phyloP scores from a whole-genome alignment of 2,888 invertebrate species.

The Amblyjoppa fuscipennis region DNA sequence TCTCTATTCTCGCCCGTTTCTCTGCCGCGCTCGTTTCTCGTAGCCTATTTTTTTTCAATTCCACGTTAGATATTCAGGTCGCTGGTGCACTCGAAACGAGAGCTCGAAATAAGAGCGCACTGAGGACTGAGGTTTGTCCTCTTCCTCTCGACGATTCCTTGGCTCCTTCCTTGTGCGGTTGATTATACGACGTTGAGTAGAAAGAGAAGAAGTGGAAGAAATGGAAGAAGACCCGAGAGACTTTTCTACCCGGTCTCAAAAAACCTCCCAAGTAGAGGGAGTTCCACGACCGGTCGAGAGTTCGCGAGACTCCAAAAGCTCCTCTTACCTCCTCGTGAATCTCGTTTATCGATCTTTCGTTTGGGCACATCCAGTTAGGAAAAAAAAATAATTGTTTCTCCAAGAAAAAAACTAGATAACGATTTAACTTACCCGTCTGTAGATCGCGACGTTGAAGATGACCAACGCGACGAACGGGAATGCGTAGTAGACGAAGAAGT shows the following conservation, averaged over 20 bases:
- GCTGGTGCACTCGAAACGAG: conserved; percentile 56
- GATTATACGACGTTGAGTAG: conserved; percentile 52
- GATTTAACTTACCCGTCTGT: conserved; percentile 90
- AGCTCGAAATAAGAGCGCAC: conserved; percentile 40
- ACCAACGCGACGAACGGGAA: conserved; percentile 96
- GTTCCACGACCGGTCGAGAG: conserved; percentile 61
- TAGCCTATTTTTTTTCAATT: conserved; percentile 34
- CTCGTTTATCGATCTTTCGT: not conserved
- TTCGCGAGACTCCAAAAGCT: conserved; percentile 29
- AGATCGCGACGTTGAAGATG: conserved; percentile 96
- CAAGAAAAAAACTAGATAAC: conserved; percentile 1
- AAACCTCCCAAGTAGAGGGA: conserved; percentile 42
- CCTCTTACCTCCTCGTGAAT: conserved; percentile 38
- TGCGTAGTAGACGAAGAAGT: conserved; percentile 97
- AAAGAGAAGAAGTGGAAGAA: conserved; percentile 6
- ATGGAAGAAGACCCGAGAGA: conserved; percentile 16
- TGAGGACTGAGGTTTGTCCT: conserved; percentile 48
- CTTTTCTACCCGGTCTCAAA: conserved; percentile 32
- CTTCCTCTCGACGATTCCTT: conserved; percentile 51
- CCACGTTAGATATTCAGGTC: conserved; percentile 66
- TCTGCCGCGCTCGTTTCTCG: not conserved
- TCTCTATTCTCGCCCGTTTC: conserved; percentile 3
- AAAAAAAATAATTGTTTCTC: not conserved
- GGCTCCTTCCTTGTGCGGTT: conserved; percentile 50
- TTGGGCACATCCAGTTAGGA: not conserved